Conservation (phyloP, 1,140 invertebrate genomes). For the Zeugodacus cucurbitae region DNA sequence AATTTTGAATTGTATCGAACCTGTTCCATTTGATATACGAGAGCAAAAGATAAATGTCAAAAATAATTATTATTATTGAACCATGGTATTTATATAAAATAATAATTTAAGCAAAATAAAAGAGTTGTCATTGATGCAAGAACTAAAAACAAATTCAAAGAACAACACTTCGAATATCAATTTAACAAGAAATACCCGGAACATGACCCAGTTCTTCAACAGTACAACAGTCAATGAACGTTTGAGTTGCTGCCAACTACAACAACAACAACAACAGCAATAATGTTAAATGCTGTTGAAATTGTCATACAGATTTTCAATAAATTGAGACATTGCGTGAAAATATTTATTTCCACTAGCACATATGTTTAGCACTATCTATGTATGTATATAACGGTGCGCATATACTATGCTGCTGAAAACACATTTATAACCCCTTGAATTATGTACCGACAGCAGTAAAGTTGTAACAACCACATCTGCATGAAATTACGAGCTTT, state of each 20-base stretch:
- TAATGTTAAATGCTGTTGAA: not conserved
- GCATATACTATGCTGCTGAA: not conserved
- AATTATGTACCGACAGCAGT: not conserved
- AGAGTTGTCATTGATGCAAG: not conserved
- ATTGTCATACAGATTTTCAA: not conserved
- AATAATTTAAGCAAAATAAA: not conserved
- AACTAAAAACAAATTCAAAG: not conserved
- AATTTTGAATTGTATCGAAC: too few relatives aligned
- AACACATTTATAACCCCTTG: not conserved
- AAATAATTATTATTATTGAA: too few relatives aligned
- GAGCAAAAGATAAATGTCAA: too few relatives aligned
- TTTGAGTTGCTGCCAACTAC: not conserved
- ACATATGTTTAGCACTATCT: not conserved
- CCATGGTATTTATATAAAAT: not conserved
- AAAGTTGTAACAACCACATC: not conserved
- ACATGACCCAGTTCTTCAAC: not conserved
- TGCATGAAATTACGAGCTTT: conserved; percentile 24
- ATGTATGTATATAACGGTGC: not conserved
- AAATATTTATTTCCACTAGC: not conserved
- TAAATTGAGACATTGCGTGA: conserved; percentile 18
- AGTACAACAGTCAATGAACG: conserved; percentile 15
- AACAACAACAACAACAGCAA: not conserved
- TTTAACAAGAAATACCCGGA: not conserved
- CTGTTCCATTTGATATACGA: too few relatives aligned
- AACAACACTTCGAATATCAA: not conserved